These are phyloP conservation scores for Myotis brandtii DNA, from an alignment of 2,113 vertebrate genomes.

Conservation along the genomic window DNA sequence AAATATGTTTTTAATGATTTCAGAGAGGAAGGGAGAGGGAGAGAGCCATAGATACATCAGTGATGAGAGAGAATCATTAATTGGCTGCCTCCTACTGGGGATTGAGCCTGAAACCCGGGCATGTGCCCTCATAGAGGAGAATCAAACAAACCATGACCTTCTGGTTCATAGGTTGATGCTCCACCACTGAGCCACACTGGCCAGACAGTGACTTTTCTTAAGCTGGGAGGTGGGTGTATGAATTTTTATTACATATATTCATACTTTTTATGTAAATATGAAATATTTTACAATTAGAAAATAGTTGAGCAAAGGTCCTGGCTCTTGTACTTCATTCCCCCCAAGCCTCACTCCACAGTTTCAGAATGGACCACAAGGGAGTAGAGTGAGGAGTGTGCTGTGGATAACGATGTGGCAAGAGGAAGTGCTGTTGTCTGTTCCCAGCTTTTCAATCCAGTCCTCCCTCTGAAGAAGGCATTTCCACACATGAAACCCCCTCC, in stretches of 20 bases:
- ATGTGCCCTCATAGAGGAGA: background rate
- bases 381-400: background rate
- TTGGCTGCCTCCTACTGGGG: background rate
- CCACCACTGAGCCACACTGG: no score
- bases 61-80: no score
- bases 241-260: background rate
- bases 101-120: background rate
- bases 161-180: no score
- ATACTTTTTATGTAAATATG: no score
- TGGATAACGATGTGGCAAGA: background rate
- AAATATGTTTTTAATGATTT: background rate
- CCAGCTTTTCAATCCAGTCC: background rate
- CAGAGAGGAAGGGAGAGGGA: background rate
- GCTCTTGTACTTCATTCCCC: background rate
- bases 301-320: background rate
- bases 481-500: background rate
- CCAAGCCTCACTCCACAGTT: background rate
- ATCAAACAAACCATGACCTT: background rate
- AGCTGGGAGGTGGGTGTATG: background rate
- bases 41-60: background rate
- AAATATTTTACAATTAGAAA: conserved; percentile 11
- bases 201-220: background rate
- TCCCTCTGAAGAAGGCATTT: background rate
- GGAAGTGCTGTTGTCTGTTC: background rate
- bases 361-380: background rate